Conservation (phyloP, 37 sponge, comb jelly and placozoan genomes). For the Crambe crambe region DNA sequence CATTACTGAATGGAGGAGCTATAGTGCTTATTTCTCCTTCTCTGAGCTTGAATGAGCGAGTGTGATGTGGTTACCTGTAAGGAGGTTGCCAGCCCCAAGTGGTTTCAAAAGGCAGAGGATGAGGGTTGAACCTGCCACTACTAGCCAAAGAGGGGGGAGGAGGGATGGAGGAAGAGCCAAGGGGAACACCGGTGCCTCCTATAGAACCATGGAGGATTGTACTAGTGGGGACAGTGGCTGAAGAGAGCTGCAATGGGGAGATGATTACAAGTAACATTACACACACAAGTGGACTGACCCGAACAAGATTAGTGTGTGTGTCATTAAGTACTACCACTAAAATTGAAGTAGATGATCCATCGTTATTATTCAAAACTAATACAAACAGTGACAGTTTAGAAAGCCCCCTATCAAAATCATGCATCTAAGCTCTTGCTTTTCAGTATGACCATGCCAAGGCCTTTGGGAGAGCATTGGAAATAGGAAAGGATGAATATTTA, state of each 20-base stretch:
- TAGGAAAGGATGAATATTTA: too few species aligned
- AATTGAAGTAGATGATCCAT: too few species aligned
- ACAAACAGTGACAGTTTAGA: not conserved
- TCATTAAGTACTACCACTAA: not conserved
- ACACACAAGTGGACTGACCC: too few species aligned
- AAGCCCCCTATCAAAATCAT: not conserved
- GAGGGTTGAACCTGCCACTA: conserved; percentile 19
- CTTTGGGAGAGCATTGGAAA: too few species aligned
- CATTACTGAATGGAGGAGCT: not conserved
- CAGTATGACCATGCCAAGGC: too few species aligned
- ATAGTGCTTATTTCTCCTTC: not conserved
- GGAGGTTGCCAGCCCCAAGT: conserved; percentile 53
- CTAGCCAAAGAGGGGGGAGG: conserved; percentile 35
- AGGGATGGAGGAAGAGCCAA: conserved; percentile 13
- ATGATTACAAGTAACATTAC: not conserved
- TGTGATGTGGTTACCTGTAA: conserved; percentile 17
- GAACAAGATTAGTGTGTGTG: not conserved
- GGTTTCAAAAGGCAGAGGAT: conserved; percentile 67
- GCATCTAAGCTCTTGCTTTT: not conserved
- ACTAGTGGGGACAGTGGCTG: not conserved
- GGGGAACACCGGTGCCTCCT: not conserved
- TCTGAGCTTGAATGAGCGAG: not conserved
- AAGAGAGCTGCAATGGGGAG: not conserved
- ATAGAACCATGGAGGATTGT: not conserved
- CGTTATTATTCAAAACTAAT: not conserved